Percentiles rank a stretch among this genome's conserved stretches.
phyloP scores from a whole-genome alignment of 1,140 invertebrate genomes.

The Hestina assimilis region DNA sequence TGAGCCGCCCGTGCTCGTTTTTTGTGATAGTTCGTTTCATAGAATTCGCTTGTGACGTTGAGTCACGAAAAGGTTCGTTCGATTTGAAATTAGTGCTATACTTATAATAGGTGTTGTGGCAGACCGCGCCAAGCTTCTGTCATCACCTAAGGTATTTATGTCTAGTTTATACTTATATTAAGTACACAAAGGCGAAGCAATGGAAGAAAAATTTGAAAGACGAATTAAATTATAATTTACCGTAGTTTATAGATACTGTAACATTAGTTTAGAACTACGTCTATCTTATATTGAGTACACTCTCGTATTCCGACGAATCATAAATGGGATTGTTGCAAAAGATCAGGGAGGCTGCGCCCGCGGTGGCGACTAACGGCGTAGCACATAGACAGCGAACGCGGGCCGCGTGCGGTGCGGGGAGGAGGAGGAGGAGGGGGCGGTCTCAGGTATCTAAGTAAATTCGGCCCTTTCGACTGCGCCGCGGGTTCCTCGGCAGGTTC shows the following conservation, averaged over 20 bases:
- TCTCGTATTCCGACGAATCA: background rate
- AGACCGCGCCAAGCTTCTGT: background rate
- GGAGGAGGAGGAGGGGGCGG: conserved; percentile 1
- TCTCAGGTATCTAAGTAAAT: conserved; percentile 31
- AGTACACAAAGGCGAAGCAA: background rate
- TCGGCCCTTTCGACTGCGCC: conserved; percentile 21
- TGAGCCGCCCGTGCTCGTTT: background rate
- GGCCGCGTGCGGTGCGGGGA: background rate
- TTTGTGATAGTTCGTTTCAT: conserved; percentile 20
- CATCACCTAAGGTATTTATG: conserved; percentile 1
- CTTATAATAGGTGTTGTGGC: background rate
- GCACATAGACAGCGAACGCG: conserved; percentile 12
- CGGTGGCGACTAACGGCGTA: conserved; percentile 17
- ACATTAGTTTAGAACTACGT: too few species aligned
- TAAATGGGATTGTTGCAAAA: background rate
- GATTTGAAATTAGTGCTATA: conserved; percentile 1
- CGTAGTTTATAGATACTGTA: too few species aligned
- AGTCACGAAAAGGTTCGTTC: conserved; percentile 25
- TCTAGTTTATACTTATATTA: background rate
- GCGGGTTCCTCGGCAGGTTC: conserved; percentile 9
- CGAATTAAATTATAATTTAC: too few species aligned
- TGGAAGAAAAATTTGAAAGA: too few species aligned
- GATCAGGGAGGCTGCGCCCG: conserved; percentile 7
- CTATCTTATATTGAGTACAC: too few species aligned
- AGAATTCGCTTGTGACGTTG: conserved; percentile 24